Conservation (phyloP, 2,113 vertebrate species). For the Plectropomus leopardus region DNA sequence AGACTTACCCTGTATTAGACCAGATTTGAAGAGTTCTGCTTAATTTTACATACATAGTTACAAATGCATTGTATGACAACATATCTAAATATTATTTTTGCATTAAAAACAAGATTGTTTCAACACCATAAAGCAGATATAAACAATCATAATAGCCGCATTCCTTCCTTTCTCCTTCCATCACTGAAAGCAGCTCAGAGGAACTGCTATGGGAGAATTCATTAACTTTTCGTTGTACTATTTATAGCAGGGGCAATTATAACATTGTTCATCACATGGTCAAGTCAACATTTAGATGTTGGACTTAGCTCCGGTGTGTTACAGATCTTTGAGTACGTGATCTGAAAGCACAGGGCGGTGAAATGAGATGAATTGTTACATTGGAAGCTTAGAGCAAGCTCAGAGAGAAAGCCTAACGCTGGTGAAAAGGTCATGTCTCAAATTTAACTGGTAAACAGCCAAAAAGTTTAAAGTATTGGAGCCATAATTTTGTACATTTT, state of each 20-base stretch:
- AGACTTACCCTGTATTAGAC: too few relatives aligned
- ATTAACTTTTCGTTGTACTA: conserved; percentile 74
- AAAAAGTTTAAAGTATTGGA: background rate
- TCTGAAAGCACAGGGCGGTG: background rate
- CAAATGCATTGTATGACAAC: background rate
- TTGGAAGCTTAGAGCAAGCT: conserved; percentile 8
- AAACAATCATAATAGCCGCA: background rate
- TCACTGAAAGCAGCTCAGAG: background rate
- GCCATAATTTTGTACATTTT: background rate
- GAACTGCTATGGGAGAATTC: conserved; percentile 49
- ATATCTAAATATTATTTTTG: background rate
- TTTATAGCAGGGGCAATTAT: conserved; percentile 64
- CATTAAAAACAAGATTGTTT: background rate
- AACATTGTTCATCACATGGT: conserved; percentile 36
- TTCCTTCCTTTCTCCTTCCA: background rate
- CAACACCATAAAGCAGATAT: background rate
- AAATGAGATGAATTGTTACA: conserved; percentile 20
- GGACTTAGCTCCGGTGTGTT: conserved; percentile 3
- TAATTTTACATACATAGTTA: background rate
- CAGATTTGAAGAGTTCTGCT: background rate
- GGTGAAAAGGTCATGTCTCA: conserved; percentile 61
- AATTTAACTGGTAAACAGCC: conserved; percentile 57
- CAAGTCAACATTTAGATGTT: conserved; percentile 40
- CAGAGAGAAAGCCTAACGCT: conserved; percentile 7
- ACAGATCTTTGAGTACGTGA: conserved; percentile 27